Conservation (phyloP, 30 jellyfish, hydroid and myxozoan genomes). For the Phacellophora camtschatica region DNA sequence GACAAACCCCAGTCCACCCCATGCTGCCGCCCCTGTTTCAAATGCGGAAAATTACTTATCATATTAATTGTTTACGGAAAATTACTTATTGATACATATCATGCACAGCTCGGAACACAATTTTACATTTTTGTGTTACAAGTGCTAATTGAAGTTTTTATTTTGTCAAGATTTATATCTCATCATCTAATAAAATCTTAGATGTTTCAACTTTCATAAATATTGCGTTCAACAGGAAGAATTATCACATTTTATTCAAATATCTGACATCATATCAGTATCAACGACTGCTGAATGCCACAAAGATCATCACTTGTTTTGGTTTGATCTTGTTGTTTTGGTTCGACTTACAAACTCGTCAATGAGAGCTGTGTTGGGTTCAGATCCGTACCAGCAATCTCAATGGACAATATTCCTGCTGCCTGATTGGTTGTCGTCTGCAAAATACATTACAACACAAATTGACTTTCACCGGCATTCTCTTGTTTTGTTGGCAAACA, state of each 20-base stretch:
- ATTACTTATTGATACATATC: too few relatives aligned
- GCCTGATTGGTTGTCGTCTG: conserved; percentile 57
- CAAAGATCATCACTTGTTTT: background rate
- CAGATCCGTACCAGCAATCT: background rate
- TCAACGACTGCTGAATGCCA: background rate
- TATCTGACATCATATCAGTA: background rate
- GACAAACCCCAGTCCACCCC: too few relatives aligned
- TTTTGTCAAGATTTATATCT: too few relatives aligned
- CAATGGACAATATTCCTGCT: conserved; percentile 9
- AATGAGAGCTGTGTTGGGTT: background rate
- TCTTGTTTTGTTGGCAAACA: background rate
- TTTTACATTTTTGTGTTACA: too few relatives aligned
- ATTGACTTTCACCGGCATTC: conserved; percentile 9
- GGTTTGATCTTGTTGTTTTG: conserved; percentile 8
- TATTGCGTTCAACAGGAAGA: too few relatives aligned
- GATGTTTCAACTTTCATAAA: too few relatives aligned
- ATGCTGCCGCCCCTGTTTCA: too few relatives aligned
- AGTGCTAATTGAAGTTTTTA: too few relatives aligned
- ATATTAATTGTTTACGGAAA: too few relatives aligned
- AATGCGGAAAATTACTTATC: too few relatives aligned
- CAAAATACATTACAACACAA: background rate
- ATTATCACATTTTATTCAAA: background rate
- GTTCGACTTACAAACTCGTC: conserved; percentile 1
- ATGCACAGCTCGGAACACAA: too few relatives aligned
- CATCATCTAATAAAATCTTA: too few relatives aligned